phyloP scores from a whole-genome alignment of 2,797 vertebrate genomes.

The Australoheros facetus region DNA sequence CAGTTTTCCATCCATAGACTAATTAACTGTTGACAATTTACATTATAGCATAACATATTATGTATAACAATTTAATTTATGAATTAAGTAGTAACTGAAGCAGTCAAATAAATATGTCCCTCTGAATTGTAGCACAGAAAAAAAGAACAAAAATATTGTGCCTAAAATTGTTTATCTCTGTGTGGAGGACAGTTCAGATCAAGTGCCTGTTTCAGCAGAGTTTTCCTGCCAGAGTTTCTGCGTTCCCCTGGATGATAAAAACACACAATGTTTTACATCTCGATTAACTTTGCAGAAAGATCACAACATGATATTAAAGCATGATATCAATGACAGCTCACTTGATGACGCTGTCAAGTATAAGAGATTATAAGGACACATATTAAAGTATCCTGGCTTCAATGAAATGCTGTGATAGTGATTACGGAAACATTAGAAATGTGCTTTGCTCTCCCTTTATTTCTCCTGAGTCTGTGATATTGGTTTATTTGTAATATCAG shows the following conservation, averaged over 20 bases:
- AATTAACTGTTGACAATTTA: no score
- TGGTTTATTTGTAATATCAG: not conserved
- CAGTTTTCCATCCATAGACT: no score
- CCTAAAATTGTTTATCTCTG: not conserved
- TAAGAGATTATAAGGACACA: not conserved
- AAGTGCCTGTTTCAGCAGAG: not conserved
- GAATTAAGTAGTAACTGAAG: no score
- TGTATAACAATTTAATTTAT: no score
- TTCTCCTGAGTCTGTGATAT: not conserved
- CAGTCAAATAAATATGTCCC: no score
- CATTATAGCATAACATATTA: no score
- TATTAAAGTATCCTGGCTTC: not conserved
- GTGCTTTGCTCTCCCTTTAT: not conserved
- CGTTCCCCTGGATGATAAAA: not conserved
- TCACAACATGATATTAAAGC: not conserved
- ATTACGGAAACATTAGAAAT: not conserved
- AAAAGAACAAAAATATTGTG: no score
- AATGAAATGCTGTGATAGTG: not conserved
- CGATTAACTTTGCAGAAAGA: not conserved
- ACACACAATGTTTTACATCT: not conserved
- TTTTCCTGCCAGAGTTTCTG: not conserved
- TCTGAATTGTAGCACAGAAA: no score
- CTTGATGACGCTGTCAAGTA: not conserved
- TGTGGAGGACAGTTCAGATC: not conserved
- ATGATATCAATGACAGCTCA: not conserved